Evolutionary conservation across 2,888 invertebrate genomes (phyloP).

Genomic region (Leucania comma): DNA sequence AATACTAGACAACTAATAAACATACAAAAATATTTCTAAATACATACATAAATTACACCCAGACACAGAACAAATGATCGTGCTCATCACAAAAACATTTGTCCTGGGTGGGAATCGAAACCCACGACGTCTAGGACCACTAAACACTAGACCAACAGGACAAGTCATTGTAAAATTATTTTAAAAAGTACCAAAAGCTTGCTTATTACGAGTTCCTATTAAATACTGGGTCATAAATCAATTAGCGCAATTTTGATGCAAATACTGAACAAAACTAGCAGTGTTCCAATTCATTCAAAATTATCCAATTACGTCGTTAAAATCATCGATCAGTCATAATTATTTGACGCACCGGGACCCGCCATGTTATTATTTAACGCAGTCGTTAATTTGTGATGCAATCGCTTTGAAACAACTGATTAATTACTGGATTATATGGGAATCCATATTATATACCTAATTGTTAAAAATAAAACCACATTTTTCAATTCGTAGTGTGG

Average conservation of each 20-base stretch:
- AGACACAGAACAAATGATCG: no score
- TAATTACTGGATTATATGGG: neutral
- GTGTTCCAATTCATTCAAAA: conserved; percentile 10
- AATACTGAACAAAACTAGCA: conserved; percentile 4
- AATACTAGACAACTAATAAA: no score
- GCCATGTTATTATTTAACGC: conserved; percentile 30
- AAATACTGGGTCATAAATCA: neutral
- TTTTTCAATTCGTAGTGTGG: neutral
- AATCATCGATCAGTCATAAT: conserved; percentile 49
- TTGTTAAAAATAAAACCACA: neutral
- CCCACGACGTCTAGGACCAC: no score
- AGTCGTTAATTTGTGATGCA: conserved; percentile 16
- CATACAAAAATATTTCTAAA: no score
- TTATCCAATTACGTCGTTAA: conserved; percentile 30
- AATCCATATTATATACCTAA: neutral
- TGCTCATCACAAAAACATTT: no score
- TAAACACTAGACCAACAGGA: no score
- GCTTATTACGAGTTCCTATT: neutral
- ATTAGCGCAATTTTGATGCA: conserved; percentile 11
- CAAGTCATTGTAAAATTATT: no score
- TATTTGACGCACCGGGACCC: conserved; percentile 26
- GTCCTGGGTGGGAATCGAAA: no score
- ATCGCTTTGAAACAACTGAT: conserved; percentile 32
- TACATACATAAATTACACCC: no score
- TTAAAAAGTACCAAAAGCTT: neutral